Base-by-base conservation (phyloP, 2,113 vertebrate species). In the Amphiprion ocellaris region DNA sequence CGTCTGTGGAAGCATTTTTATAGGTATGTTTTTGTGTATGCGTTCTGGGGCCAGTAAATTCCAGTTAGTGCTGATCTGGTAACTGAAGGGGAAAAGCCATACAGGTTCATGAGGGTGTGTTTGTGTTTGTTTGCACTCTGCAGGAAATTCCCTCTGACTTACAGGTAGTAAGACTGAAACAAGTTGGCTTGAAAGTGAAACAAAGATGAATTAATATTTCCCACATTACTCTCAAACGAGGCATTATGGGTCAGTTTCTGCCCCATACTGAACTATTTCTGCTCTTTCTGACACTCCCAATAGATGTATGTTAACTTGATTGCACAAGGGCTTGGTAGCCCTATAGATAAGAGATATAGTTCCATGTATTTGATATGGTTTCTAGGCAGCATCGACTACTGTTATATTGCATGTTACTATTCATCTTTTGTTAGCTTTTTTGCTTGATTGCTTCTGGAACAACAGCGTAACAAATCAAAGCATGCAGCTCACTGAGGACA, bases 81-180 rank as follows among this genome's bases (percentile, higher is more conserved):
- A 41, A 49, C 39, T 46, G 2, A 19, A 23, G 28, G 65, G 11
- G 7, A 30, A 49, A 54, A 60, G 21, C 14, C 37, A 23, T 15
- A 41, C 17, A 23, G 60, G 39, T 55, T 73, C 26, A 17, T 24
- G 33, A 33, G n/a, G 17, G 30, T 39, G 50, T n/a, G 6, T 46
- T 53, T 56, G 28, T 69, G 5, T 23, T 28, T 52, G 10, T 69
- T 64, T 66, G 24, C 24, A n/a, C 64, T 21, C 55, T 53, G 41
- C 16, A 41, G 49, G 24, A 53, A 67, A 60, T 62, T 44, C 54
- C 69, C 46, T 52, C n/a, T 41, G 41, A 63, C 46, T 79, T 87
- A 52, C 46, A 72, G 39, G 56, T 39, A 41, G 23, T 16, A 71
- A 26, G 30, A 58, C 23, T 9, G 4, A 15, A 60, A n/a, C 49